phyloP scores from a whole-genome alignment of 1,140 invertebrate species.

The Zaprionus camerounensis region DNA sequence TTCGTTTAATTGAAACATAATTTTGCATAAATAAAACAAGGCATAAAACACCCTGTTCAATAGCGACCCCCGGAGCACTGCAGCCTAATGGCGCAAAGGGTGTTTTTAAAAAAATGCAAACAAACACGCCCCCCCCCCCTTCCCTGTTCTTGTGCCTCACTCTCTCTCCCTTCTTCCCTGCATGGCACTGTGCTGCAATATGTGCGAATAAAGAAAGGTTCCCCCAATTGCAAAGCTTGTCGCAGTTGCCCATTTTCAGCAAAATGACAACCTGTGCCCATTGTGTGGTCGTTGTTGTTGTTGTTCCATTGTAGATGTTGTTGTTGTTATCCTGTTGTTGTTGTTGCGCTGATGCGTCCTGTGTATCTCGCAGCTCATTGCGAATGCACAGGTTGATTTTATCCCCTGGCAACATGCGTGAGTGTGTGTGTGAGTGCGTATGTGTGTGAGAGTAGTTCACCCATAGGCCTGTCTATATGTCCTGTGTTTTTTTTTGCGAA shows the following conservation, averaged over 20 bases:
- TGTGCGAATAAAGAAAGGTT: constrained; percentile 68
- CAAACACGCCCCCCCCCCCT: constrained; percentile 43
- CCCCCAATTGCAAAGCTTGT: constrained; percentile 45
- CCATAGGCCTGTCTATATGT: constrained; percentile 42
- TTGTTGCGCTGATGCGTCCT: constrained; percentile 46
- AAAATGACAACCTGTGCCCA: constrained; percentile 57
- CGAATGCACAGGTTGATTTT: constrained; percentile 83
- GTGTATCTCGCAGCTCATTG: constrained; percentile 74
- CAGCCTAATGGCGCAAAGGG: constrained; percentile 64
- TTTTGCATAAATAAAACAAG: constrained; percentile 83
- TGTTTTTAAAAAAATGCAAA: constrained; percentile 61
- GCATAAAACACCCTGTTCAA: constrained; percentile 81
- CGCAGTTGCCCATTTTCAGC: constrained; percentile 40
- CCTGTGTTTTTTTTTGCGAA: constrained; percentile 52
- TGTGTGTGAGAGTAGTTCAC: constrained; percentile 30
- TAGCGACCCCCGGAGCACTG: constrained; percentile 17
- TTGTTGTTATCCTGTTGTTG: constrained; percentile 6
- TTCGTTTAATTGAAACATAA: constrained; percentile 84
- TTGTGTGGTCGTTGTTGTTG: constrained; percentile 29
- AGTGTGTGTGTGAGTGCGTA: constrained; percentile 22
- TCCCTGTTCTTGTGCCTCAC: not conserved
- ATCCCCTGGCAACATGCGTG: constrained; percentile 64
- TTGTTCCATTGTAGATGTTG: constrained; percentile 23
- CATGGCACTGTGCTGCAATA: constrained; percentile 28
- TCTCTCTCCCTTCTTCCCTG: not conserved